Evolutionary conservation across 1,140 invertebrate species (phyloP).

Genomic region (Harlomillsia oculata): DNA sequence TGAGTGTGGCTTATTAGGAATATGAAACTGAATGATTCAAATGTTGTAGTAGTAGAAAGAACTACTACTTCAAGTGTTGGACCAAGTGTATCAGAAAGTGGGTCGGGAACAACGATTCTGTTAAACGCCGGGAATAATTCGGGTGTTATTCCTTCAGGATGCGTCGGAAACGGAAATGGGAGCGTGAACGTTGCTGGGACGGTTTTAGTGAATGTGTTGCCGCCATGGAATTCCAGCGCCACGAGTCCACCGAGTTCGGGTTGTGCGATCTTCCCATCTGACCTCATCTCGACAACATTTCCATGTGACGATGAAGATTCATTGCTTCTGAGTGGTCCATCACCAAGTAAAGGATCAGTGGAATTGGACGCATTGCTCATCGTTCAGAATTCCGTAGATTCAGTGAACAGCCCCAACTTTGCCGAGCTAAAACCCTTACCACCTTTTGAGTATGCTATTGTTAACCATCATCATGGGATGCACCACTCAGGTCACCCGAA

Average conservation of each 20-base stretch:
- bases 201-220: neutral
- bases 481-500: conserved; percentile 57
- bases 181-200: conserved; percentile 1
- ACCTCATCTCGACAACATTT: no score
- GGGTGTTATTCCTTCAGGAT: neutral
- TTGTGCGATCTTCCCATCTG: no score
- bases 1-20: no score
- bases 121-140: no score
- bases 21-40: no score
- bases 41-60: no score
- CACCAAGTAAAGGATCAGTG: neutral
- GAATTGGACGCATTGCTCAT: conserved; percentile 24
- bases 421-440: conserved; percentile 77
- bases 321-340: no score
- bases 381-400: no score
- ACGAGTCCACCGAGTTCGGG: no score
- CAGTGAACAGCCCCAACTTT: conserved; percentile 49
- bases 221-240: neutral
- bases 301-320: neutral
- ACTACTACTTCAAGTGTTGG: no score
- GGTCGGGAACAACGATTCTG: no score
- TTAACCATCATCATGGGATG: conserved; percentile 67
- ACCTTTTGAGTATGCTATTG: conserved; percentile 71
- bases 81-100: no score
- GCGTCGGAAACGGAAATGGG: neutral